These are phyloP conservation scores for Onychostoma macrolepis DNA, from an alignment of 2,113 vertebrate species.

Conservation along the genomic window DNA sequence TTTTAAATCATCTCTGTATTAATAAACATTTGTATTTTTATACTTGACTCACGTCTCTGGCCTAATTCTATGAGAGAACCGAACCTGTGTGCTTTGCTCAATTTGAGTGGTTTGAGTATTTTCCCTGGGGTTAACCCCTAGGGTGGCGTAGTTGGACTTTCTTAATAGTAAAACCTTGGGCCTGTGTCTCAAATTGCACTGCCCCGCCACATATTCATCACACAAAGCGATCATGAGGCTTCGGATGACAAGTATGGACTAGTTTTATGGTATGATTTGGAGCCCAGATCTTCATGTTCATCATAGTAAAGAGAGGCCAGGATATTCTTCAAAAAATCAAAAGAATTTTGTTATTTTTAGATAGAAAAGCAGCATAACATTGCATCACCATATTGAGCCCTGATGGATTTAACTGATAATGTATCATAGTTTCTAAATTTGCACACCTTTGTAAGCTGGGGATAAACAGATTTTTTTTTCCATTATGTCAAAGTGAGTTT, in stretches of 20 bases:
- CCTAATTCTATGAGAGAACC: too few species aligned
- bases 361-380: background rate
- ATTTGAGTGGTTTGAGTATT: too few species aligned
- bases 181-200: too few species aligned
- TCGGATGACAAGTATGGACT: background rate
- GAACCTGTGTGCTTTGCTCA: too few species aligned
- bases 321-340: background rate
- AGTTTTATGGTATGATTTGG: background rate
- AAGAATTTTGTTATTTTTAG: background rate
- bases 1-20: too few species aligned
- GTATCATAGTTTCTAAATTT: background rate
- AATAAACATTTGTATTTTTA: too few species aligned
- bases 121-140: too few species aligned
- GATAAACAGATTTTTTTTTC: background rate
- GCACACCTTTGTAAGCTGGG: background rate
- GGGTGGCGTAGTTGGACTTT: too few species aligned
- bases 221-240: background rate
- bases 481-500: constrained; percentile 33
- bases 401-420: background rate
- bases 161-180: too few species aligned
- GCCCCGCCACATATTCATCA: too few species aligned
- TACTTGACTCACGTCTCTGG: too few species aligned
- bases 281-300: background rate
- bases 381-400: background rate
- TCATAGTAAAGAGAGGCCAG: background rate